Evolutionary conservation across 2,113 vertebrate genomes (phyloP).

Genomic region (zebrafish (Danio rerio)): DNA sequence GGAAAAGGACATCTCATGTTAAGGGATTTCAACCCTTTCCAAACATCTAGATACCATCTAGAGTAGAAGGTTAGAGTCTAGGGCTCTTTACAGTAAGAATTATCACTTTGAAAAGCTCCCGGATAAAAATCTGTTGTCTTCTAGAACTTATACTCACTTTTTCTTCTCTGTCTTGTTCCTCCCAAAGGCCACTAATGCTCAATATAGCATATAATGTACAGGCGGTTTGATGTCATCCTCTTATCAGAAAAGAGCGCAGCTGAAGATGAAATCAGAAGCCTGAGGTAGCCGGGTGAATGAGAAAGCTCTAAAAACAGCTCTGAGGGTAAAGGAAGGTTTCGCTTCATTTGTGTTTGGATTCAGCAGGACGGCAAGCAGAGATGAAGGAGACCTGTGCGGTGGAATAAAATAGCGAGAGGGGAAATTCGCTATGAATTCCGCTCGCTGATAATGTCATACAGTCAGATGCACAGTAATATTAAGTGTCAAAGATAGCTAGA

Average conservation of each 20-base stretch:
- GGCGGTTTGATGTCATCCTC: conserved; percentile 24
- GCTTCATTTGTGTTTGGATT: conserved; percentile 18
- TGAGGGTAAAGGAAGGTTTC: conserved; percentile 32
- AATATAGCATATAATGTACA: conserved; percentile 20
- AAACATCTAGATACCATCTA: not conserved
- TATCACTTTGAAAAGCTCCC: conserved; percentile 21
- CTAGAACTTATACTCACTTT: not conserved
- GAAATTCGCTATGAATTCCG: no score
- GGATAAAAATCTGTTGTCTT: conserved; percentile 12
- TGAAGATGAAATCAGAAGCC: conserved; percentile 40
- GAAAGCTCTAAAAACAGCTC: conserved; percentile 33
- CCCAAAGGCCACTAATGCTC: not conserved
- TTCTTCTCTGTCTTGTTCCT: conserved; percentile 9
- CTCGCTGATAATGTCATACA: not conserved
- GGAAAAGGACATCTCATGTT: no score
- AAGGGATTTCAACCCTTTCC: no score
- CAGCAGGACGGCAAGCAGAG: not conserved
- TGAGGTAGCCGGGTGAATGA: not conserved
- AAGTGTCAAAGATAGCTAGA: no score
- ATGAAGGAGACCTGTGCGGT: not conserved
- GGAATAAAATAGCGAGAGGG: not conserved
- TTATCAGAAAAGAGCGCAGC: conserved; percentile 34
- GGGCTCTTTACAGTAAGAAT: not conserved
- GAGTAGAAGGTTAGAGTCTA: not conserved
- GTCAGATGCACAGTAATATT: not conserved